phyloP scores from a whole-genome alignment of 2,888 invertebrate genomes.

The Caenorhabditis uteleia region DNA sequence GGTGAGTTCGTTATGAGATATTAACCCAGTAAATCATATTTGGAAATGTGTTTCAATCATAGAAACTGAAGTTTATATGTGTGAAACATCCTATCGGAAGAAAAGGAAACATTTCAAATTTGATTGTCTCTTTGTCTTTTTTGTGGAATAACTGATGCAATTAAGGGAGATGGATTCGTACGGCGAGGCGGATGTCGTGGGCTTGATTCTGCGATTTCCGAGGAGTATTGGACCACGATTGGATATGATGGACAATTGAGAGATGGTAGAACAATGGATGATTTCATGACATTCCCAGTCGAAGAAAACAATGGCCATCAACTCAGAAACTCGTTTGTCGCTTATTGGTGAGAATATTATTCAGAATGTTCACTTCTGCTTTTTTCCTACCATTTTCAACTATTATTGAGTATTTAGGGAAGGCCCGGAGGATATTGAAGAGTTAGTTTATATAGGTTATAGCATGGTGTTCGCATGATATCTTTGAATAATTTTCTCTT shows the following conservation, averaged over 20 bases:
- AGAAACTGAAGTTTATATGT: too few relatives aligned
- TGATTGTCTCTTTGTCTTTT: too few relatives aligned
- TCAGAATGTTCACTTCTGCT: too few relatives aligned
- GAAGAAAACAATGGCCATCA: constrained; percentile 22
- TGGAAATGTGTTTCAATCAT: too few relatives aligned
- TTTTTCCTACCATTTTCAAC: background rate
- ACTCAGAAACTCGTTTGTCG: constrained; percentile 39
- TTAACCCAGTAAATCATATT: too few relatives aligned
- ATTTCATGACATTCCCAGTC: constrained; percentile 50
- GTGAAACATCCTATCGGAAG: too few relatives aligned
- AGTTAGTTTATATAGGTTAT: constrained; percentile 7
- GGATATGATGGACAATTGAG: constrained; percentile 51
- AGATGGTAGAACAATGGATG: constrained; percentile 39
- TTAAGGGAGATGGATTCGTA: constrained; percentile 26
- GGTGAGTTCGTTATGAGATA: too few relatives aligned
- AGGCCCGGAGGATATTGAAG: constrained; percentile 4
- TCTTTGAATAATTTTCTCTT: background rate
- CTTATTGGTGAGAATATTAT: constrained; percentile 41
- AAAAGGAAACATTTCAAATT: too few relatives aligned
- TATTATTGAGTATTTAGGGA: constrained; percentile 7
- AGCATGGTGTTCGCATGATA: constrained; percentile 3
- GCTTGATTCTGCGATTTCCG: constrained; percentile 40
- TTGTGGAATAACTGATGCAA: too few relatives aligned
- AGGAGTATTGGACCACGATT: constrained; percentile 57
- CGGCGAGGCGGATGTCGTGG: constrained; percentile 23